Base-by-base conservation (phyloP, 2,113 vertebrate genomes). In the Triplophysa rosa region DNA sequence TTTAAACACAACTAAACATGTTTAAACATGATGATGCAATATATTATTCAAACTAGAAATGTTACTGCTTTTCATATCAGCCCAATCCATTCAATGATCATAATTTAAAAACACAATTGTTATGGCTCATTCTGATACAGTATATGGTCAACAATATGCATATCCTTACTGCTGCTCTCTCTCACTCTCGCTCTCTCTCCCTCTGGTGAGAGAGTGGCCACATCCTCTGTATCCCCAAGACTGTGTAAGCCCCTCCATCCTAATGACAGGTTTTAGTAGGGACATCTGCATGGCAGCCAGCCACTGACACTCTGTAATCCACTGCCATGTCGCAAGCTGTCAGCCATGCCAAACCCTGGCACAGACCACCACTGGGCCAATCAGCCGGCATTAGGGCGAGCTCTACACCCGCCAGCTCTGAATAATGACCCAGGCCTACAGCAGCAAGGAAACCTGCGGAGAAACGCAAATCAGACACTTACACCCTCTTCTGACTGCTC, bases 211-310 rank as follows among this genome's bases (percentile, higher is more conserved):
- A 29, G 64, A 3, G 12, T 8, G n/a, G 67, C 58, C 45, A 45
- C 67, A 68, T 79, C 59, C 72, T 77, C 47, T 49, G 26, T 29
- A 59, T 79, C 71, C 78, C 80, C 78, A 37, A 69, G 73, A 77
- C 80, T 69, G 45, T 67, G 82, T 77, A 42, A 86, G 78, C 65
- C 58, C 83, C 81, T 85, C 82, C 82, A 80, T 83, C 78, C 80
- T 86, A 80, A 88, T 84, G 81, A 79, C 58, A 75, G 72, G 82
- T 81, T 85, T 85, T 88, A 74, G 67, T 66, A 49, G 75, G 84
- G 78, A 82, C 75, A 80, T 85, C 73, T 81, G 76, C 87, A 85
- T 82, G 67, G 68, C 52, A 64, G 72, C 69, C 77, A 73, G 84
- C 80, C 81, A 56, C 70, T 84, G 71, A 72, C 67, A 64, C 62